Conservation (phyloP, 1,140 invertebrate species). For the Trypoxylus dichotomus region DNA sequence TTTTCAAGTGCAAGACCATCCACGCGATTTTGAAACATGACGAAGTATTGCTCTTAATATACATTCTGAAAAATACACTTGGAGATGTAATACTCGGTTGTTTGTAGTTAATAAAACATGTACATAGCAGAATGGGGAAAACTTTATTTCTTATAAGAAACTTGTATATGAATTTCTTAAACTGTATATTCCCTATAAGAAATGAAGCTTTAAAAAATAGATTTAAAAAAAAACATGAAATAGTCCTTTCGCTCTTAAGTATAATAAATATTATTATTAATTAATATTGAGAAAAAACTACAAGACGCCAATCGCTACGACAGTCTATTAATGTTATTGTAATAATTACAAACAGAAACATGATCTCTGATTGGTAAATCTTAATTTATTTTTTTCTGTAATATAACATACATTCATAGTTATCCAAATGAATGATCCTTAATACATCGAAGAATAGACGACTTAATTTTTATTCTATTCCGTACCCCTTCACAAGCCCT, state of each 20-base stretch:
- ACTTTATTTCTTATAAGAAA: slow-evolving; percentile 23
- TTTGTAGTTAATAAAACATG: slow-evolving; percentile 21
- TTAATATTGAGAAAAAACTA: slow-evolving; percentile 1
- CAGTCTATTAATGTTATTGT: slow-evolving; percentile 12
- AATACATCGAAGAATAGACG: slow-evolving; percentile 14
- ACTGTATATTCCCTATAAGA: slow-evolving; percentile 23
- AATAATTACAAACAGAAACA: slow-evolving; percentile 19
- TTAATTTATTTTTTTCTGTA: slow-evolving; percentile 21
- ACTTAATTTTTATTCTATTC: slow-evolving; percentile 21
- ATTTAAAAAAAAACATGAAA: slow-evolving; percentile 19
- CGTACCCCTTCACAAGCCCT: slow-evolving; percentile 11
- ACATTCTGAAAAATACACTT: too few relatives aligned
- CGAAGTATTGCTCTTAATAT: too few relatives aligned
- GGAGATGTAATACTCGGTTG: background rate
- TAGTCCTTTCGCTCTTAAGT: slow-evolving; percentile 21
- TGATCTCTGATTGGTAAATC: slow-evolving; percentile 39
- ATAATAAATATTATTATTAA: slow-evolving; percentile 25
- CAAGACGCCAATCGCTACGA: slow-evolving; percentile 18
- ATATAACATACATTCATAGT: slow-evolving; percentile 9
- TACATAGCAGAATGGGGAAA: slow-evolving; percentile 9
- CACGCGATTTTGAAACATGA: background rate
- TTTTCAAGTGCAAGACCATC: background rate
- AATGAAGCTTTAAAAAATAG: slow-evolving; percentile 15
- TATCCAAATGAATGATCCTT: background rate
- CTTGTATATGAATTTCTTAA: slow-evolving; percentile 26